Evolutionary conservation across 2,797 vertebrate species (phyloP).

Genomic region (Enteromius afrohamiltoni): DNA sequence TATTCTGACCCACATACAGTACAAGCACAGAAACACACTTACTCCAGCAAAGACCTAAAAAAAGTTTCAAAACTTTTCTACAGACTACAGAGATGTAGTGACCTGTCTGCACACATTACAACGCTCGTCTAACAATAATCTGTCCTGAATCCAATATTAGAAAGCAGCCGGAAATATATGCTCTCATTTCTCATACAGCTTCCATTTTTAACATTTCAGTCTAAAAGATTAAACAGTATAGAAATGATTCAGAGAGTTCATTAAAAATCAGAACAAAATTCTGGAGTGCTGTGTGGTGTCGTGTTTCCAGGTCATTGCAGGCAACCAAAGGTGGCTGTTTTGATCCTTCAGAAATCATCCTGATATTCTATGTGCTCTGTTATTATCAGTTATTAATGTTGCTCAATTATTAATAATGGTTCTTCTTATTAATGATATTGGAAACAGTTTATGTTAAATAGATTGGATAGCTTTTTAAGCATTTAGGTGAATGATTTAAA

Average conservation of each 20-base stretch:
- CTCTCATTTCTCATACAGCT: constrained; percentile 33
- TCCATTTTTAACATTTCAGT: constrained; percentile 42
- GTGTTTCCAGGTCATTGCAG: not conserved
- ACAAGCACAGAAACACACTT: constrained; percentile 12
- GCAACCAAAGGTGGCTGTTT: not conserved
- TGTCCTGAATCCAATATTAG: constrained; percentile 48
- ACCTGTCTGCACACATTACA: constrained; percentile 29
- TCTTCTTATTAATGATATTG: not conserved
- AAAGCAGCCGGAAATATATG: constrained; percentile 22
- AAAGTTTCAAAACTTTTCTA: not conserved
- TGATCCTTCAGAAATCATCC: not conserved
- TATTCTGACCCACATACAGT: not conserved
- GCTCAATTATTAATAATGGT: not conserved
- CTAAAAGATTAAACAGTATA: constrained; percentile 42
- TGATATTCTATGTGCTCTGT: not conserved
- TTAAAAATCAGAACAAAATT: constrained; percentile 10
- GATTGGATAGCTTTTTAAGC: not conserved
- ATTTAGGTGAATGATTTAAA: too few relatives aligned
- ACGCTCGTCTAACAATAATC: constrained; percentile 27
- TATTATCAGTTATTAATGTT: not conserved
- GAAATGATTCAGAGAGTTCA: constrained; percentile 40
- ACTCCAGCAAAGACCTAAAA: constrained; percentile 18
- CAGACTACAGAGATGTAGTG: constrained; percentile 12
- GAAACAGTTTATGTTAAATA: not conserved
- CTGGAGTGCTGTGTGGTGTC: not conserved